Base-by-base conservation (phyloP, 2,888 invertebrate genomes). In the Lamproptera curius region DNA sequence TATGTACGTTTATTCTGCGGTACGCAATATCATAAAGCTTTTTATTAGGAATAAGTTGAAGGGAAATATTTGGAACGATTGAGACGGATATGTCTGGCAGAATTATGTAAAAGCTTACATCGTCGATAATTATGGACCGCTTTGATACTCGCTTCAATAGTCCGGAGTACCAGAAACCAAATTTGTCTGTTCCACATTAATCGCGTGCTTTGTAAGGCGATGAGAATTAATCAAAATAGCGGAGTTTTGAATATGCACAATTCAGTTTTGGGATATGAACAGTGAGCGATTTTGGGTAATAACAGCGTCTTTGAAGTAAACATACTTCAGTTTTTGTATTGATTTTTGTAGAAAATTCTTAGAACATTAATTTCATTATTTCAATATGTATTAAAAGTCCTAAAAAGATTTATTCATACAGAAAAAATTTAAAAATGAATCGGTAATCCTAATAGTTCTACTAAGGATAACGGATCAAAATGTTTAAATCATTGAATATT, bases 161-260 rank as follows among this genome's bases (percentile, higher is more conserved):
- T 17, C 13, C 10, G 20, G 15, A 40, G 39, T 13, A 26, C 39
- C 39, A 16, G 16, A 26, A 16, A n/a, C 39, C 39, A 40, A 40
- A 39, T 39, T 39, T 20, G 38, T 14, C 26, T 28, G 39, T 2
- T 40, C 39, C 28, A 28, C 10, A 40, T 40, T 14, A 40, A 40
- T 13, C 8, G 39, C n/a, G 15, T 28, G 13, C 10, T 40, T 28
- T 28, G 28, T 40, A 15, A 20, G 15, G 39, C 16, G 39, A 23
- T 14, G 23, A 23, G 15, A 14, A 14, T 39, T 26, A 39, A 39
- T 39, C 39, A 15, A 26, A 26, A 26, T 39, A 26, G 28, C 28
- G 28, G 9, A 28, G 10, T 28, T 28, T 28, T 9, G 28, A 28
- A 10, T 28, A n/a, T 28, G 28, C 28, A 28, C n/a, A n/a, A n/a